phyloP scores from a whole-genome alignment of 2,113 vertebrate genomes.

The Semnornis frantzii region DNA sequence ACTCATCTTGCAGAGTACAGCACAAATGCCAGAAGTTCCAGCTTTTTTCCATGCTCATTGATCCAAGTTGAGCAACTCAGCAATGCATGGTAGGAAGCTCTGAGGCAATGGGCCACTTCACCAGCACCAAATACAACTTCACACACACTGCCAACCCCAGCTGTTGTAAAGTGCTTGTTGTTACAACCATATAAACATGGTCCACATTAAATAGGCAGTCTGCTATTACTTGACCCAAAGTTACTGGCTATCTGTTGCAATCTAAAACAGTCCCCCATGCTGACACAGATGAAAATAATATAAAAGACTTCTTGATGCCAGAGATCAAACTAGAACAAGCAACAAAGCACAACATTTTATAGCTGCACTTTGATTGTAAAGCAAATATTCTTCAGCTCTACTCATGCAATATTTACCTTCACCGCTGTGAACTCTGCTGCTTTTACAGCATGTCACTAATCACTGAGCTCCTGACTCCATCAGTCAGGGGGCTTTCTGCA shows the following conservation, averaged over 20 bases:
- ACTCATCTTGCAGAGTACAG: conserved; percentile 1
- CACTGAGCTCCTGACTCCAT: neutral
- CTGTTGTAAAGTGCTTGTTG: neutral
- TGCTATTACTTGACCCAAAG: neutral
- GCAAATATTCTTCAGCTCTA: neutral
- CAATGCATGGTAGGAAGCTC: neutral
- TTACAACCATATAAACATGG: neutral
- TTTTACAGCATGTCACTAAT: neutral
- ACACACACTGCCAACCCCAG: neutral
- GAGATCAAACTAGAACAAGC: neutral
- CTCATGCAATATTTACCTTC: neutral
- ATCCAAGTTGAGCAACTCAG: neutral
- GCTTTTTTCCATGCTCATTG: neutral
- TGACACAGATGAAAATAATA: neutral
- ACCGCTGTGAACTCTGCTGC: neutral
- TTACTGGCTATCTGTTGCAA: neutral
- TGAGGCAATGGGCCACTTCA: neutral
- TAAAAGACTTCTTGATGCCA: neutral
- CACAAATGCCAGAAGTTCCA: conserved; percentile 12
- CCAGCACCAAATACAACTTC: neutral
- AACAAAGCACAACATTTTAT: neutral
- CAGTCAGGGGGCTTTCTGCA: neutral
- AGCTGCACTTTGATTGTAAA: neutral
- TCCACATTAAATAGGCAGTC: neutral
- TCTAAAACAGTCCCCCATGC: neutral